phyloP scores from a whole-genome alignment of 2,113 vertebrate species.

The Dipodomys ordii region DNA sequence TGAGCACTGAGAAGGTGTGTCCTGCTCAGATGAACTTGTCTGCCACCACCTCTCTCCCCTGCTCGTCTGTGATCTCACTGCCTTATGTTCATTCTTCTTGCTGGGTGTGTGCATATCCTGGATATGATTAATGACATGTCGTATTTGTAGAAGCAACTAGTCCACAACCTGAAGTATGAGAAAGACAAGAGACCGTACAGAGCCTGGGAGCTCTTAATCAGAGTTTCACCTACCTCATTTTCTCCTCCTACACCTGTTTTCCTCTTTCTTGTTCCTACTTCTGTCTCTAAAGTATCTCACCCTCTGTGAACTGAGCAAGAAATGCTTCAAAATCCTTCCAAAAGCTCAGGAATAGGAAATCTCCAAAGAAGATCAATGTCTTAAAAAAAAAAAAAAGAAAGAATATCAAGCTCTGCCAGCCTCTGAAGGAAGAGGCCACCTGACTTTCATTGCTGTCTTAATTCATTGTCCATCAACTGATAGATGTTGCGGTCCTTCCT shows the following conservation, averaged over 20 bases:
- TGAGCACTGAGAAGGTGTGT: not conserved
- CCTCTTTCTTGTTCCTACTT: not conserved
- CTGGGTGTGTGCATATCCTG: too few species aligned
- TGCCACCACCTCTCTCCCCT: not conserved
- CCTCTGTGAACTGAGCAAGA: not conserved
- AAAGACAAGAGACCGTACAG: not conserved
- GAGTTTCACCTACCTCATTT: not conserved
- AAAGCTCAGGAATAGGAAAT: not conserved
- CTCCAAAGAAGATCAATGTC: not conserved
- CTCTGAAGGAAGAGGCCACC: not conserved
- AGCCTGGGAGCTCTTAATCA: not conserved
- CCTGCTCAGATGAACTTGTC: too few species aligned
- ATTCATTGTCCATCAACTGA: not conserved
- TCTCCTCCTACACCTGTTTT: not conserved
- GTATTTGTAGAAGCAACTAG: not conserved
- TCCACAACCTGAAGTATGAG: not conserved
- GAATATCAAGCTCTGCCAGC: not conserved
- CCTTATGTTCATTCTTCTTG: not conserved
- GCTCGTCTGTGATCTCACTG: not conserved
- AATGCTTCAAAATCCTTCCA: not conserved
- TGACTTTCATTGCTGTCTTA: not conserved
- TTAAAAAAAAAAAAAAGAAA: not conserved
- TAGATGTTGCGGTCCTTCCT: too few species aligned
- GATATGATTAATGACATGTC: not conserved
- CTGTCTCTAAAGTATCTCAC: not conserved